Conservation (phyloP, 1,140 invertebrate species). For the Forficula auricularia region DNA sequence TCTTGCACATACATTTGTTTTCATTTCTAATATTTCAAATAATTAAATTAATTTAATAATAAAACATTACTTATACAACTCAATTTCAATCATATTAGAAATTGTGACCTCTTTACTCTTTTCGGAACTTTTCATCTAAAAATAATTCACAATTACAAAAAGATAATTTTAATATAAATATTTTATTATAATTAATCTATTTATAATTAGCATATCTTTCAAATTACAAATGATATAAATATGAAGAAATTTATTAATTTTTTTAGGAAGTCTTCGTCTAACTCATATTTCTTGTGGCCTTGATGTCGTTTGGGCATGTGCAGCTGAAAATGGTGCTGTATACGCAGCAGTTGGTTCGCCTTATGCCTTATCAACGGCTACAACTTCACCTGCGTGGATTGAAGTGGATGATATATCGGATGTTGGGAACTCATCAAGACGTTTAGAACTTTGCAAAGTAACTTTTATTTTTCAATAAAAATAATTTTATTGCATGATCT, state of each 20-base stretch:
- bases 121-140: too few relatives aligned
- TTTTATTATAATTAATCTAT: too few relatives aligned
- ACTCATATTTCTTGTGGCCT: slow-evolving; percentile 28
- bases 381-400: slow-evolving; percentile 33
- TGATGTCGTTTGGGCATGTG: slow-evolving; percentile 34
- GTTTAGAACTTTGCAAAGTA: slow-evolving; percentile 20
- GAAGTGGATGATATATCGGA: slow-evolving; percentile 19
- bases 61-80: too few relatives aligned
- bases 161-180: too few relatives aligned
- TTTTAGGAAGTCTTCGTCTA: slow-evolving; percentile 25
- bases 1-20: too few relatives aligned
- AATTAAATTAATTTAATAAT: too few relatives aligned
- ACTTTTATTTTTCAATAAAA: not conserved
- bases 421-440: not conserved
- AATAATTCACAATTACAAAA: too few relatives aligned
- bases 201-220: not conserved
- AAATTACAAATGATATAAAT: not conserved
- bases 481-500: too few relatives aligned
- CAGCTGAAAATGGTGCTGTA: slow-evolving; percentile 26
- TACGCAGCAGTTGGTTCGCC: slow-evolving; percentile 31
- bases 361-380: slow-evolving; percentile 23
- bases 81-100: too few relatives aligned
- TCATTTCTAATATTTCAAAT: too few relatives aligned
- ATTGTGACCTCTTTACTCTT: too few relatives aligned
- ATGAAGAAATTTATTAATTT: too few relatives aligned